These are phyloP conservation scores for Sesamia nonagrioides DNA, from an alignment of 1,140 invertebrate genomes.

Conservation along the genomic window DNA sequence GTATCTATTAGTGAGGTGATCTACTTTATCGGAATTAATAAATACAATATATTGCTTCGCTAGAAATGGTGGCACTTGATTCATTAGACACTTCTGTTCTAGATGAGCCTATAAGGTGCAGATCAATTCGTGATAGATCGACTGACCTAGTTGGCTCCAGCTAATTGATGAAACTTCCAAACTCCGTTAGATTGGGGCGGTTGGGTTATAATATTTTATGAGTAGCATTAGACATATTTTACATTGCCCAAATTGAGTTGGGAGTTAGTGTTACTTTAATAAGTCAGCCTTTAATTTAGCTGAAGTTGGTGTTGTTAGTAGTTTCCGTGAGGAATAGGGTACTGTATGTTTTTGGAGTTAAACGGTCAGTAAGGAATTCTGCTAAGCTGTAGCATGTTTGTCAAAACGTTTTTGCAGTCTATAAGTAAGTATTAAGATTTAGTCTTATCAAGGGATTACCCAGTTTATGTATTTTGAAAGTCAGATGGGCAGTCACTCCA, in stretches of 20 bases:
- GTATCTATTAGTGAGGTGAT: no score
- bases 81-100: slow-evolving; percentile 2
- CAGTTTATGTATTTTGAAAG: no score
- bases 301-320: background rate
- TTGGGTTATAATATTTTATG: slow-evolving; percentile 39
- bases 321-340: background rate
- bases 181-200: slow-evolving; percentile 27
- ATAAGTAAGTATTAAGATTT: no score
- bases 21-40: background rate
- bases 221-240: slow-evolving; percentile 41
- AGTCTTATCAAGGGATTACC: no score
- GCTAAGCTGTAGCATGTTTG: no score
- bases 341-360: background rate
- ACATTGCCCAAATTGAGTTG: slow-evolving; percentile 18
- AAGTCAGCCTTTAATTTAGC: slow-evolving; percentile 4
- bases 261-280: slow-evolving; percentile 11
- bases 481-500: no score
- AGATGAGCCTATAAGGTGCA: slow-evolving; percentile 23
- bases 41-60: background rate
- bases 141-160: slow-evolving; percentile 46
- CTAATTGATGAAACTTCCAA: slow-evolving; percentile 44
- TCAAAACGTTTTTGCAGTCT: no score
- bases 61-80: background rate
- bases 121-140: slow-evolving; percentile 47
- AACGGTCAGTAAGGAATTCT: no score